Evolutionary conservation across 2,888 invertebrate genomes (phyloP), one percentile per base, ranked within the genome.

Genomic region (Hermodice carunculata): DNA sequence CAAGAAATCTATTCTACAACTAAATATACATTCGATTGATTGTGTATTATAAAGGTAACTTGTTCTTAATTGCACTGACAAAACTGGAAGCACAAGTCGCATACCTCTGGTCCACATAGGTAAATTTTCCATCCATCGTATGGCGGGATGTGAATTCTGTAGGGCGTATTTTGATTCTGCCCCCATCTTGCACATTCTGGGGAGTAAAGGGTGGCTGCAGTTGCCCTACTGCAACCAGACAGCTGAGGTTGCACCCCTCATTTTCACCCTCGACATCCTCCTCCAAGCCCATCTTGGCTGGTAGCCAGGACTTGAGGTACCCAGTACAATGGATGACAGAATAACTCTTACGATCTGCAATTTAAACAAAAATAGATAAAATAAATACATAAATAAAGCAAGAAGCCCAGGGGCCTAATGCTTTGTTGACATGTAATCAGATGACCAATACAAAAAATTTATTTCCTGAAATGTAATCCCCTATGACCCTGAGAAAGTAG

Each of bases 321-420:
- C 96, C 96, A 2, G 94, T 95, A 81, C 95, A 96, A 81, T 96
- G 95, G 57, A 96, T 93, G 5, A 95, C 93, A 76, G 91, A 92
- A 86, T 94, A 96, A 32, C 75, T 76, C 81, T 93, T 94, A 85
- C 92, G 91, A 82, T 95, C 94, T 89, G 87, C 69, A 81, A 73
- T 24, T 8, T 24, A 46, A 14, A 17, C 32, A 44, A 44, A 29
- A 6, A 26, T 22, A 14, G n/a, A n/a, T n/a, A n/a, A n/a, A n/a
- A n/a, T n/a, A n/a, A n/a, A n/a, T n/a, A n/a, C n/a, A n/a, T n/a
- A n/a, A n/a, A n/a, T n/a, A n/a, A n/a, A n/a, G n/a, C n/a, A n/a
- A n/a, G n/a, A n/a, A n/a, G n/a, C n/a, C n/a, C n/a, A n/a, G n/a
- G n/a, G n/a, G n/a, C n/a, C n/a, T n/a, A n/a, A n/a, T n/a, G n/a